Evolutionary conservation across 37 sponge, comb jelly and placozoan genomes (phyloP), one percentile per base, ranked within the genome.

Genomic region (Mnemiopsis leidyi): DNA sequence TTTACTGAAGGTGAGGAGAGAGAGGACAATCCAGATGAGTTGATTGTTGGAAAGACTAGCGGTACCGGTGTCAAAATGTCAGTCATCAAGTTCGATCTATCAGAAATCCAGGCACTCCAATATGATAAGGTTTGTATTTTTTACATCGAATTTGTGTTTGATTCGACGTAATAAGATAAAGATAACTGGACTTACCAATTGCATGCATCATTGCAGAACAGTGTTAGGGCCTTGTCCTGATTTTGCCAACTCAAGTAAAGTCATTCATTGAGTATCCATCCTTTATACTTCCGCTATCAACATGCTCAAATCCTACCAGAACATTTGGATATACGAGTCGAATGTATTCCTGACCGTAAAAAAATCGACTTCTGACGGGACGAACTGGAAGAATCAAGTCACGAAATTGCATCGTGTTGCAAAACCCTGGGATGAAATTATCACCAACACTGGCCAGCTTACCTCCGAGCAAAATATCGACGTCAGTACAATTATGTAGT

Each of bases 381-480:
- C 2, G 31, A 35, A 3, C 82, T 79, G 82, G 82, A 79, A 79
- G 37, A 1, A 2, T 7, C 82, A 79, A 21, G 21, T 79, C 36
- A 79, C 82, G 82, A 35, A 79, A 23, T 9, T 79, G 1, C 82
- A 33, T 79, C 82, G 36, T 79, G 31, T 79, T 2, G 82, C 21
- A 1, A 31, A 1, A 35, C 23, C 34, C 1, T 32, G 20, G 23
- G 82, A 79, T 29, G 29, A 79, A 1, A 29, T 79, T 2, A 13
- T 5, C 36, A 79, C 82, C 3, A 35, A 13, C 21, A 7, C 7
- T 2, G 82, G 82, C 36, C 20, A 79, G 37, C 82, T 79, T 23
- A 79, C 82, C 7, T 79, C 82, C 21, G 36, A 28, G 7, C 31
- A 79, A 18, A 79, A 79, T 23, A 18, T 79, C 37, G 82, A 79